A percentile compares a stretch with the other conserved stretches of the same genome.
These are phyloP conservation scores for Coranthus polyacanthus DNA, from an alignment of 2,797 vertebrate species.

Conservation along the genomic window DNA sequence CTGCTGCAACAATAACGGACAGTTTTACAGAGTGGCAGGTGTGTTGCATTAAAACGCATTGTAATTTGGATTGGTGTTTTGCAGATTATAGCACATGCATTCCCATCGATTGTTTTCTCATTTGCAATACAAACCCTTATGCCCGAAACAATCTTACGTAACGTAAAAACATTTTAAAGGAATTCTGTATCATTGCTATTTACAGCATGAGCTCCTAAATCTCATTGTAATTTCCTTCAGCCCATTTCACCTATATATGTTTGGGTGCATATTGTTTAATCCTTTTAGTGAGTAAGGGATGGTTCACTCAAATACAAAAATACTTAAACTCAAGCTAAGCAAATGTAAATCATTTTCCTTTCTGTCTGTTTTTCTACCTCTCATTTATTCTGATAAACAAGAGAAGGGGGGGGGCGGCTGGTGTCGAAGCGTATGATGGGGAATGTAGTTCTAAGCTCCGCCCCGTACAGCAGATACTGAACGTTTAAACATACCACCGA, in stretches of 20 bases:
- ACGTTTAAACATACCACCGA: not conserved
- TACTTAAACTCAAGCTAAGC: not conserved
- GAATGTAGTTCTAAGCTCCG: constrained; percentile 53
- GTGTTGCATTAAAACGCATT: not conserved
- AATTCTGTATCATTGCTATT: too few relatives aligned
- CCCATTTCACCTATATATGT: not conserved
- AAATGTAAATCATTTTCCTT: constrained; percentile 10
- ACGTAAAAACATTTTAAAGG: too few relatives aligned
- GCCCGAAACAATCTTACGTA: not conserved
- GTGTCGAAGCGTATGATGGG: constrained; percentile 60
- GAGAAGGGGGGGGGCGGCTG: constrained; percentile 36
- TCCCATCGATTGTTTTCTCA: not conserved
- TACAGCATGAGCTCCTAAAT: not conserved
- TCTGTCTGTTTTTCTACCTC: constrained; percentile 19
- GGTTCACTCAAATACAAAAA: not conserved
- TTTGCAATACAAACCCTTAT: not conserved
- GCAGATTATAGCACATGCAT: not conserved
- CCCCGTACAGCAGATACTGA: rapidly evolving
- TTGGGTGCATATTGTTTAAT: not conserved
- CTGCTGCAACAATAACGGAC: not conserved
- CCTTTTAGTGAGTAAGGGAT: not conserved
- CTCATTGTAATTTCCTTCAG: not conserved
- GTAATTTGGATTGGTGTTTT: not conserved
- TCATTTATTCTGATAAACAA: constrained; percentile 82
- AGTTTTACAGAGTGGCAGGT: not conserved